Evolutionary conservation across 2,888 invertebrate genomes (phyloP).

Genomic region (Catotricha subobsoleta): DNA sequence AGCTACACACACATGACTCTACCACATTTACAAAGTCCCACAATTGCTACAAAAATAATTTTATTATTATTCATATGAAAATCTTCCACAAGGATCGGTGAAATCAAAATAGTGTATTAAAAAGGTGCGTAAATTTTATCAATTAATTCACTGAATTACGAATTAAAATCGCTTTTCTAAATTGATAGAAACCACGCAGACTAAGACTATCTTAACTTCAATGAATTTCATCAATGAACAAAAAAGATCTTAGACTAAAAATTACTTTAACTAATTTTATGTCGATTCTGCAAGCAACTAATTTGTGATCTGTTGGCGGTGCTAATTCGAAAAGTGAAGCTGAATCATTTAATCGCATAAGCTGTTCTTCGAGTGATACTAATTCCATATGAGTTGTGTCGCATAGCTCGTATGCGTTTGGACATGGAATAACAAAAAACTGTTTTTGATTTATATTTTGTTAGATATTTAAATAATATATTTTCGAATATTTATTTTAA

Average conservation of each 20-base stretch:
- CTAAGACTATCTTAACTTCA: no score
- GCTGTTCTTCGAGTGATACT: constrained; percentile 43
- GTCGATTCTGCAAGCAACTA: constrained; percentile 60
- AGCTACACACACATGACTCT: constrained; percentile 67
- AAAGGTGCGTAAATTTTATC: no score
- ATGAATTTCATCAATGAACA: no score
- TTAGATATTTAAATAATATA: neutral
- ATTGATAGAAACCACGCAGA: no score
- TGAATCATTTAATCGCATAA: constrained; percentile 50
- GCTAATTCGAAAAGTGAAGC: constrained; percentile 71
- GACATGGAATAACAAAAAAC: constrained; percentile 48
- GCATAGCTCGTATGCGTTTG: constrained; percentile 47
- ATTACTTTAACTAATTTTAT: constrained; percentile 52
- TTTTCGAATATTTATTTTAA: neutral
- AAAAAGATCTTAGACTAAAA: no score
- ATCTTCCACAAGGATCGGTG: no score
- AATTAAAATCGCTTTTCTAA: no score
- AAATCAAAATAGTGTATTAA: no score
- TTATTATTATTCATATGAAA: constrained; percentile 1
- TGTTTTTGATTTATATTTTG: constrained; percentile 13
- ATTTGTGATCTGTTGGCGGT: constrained; percentile 62
- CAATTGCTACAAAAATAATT: constrained; percentile 37
- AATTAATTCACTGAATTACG: no score
- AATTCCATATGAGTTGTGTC: constrained; percentile 52
- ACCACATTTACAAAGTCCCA: constrained; percentile 87